Conservation (phyloP, 2,797 vertebrate species). For the Sarcophilus harrisii region DNA sequence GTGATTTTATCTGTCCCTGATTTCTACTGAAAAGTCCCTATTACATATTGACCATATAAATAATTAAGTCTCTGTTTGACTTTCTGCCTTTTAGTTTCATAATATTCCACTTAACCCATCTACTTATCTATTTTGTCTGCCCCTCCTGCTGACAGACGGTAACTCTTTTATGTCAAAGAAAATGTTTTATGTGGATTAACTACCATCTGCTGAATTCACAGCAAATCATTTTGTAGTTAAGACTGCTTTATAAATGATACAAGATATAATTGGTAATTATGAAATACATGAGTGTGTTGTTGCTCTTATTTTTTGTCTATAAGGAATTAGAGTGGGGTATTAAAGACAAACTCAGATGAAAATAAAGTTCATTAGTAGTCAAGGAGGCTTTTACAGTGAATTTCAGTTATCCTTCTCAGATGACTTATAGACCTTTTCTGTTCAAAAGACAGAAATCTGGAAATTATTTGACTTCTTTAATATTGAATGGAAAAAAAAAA, state of each 20-base stretch:
- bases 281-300: not conserved
- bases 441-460: constrained; percentile 12
- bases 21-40: constrained; percentile 1
- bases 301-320: constrained; percentile 17
- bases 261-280: not conserved
- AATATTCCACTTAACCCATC: not conserved
- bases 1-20: not conserved
- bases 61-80: not conserved
- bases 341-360: not conserved
- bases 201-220: constrained; percentile 23
- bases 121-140: not conserved
- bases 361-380: not conserved
- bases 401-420: not conserved
- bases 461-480: constrained; percentile 2
- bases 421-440: not conserved
- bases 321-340: not conserved
- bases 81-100: not conserved
- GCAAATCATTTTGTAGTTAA: constrained; percentile 4
- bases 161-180: constrained; percentile 3
- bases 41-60: not conserved
- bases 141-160: constrained; percentile 29
- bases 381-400: not conserved
- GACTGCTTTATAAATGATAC: constrained; percentile 28
- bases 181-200: not conserved
- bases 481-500: not conserved